These are phyloP conservation scores for Noctuana brunneofusca DNA, from an alignment of 2,888 invertebrate species.

Conservation along the genomic window DNA sequence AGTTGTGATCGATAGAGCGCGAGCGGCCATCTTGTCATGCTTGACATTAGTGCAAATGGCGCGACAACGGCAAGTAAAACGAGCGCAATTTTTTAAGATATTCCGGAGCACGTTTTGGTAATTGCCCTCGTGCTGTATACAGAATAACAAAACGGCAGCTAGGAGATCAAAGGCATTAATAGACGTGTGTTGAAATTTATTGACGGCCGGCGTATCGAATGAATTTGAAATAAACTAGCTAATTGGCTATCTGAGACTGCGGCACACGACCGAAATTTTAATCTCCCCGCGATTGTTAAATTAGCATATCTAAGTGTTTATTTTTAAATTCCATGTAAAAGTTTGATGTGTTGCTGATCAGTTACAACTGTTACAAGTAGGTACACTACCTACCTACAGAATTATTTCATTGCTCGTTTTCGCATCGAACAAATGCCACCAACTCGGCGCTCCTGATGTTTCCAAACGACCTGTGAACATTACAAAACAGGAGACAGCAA, in stretches of 20 bases:
- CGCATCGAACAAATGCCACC: slow-evolving; percentile 15
- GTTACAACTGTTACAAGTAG: too few species aligned
- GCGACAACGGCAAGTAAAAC: slow-evolving; percentile 44
- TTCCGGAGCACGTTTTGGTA: slow-evolving; percentile 73
- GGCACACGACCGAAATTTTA: slow-evolving; percentile 59
- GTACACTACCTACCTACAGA: too few species aligned
- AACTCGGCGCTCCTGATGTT: slow-evolving; percentile 3
- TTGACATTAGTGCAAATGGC: slow-evolving; percentile 56
- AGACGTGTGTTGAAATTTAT: slow-evolving; percentile 79
- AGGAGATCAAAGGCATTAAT: slow-evolving; percentile 79
- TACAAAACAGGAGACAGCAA: slow-evolving; percentile 15
- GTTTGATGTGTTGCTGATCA: neutral
- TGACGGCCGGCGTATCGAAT: slow-evolving; percentile 65
- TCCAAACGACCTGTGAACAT: slow-evolving; percentile 17
- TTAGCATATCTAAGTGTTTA: slow-evolving; percentile 41
- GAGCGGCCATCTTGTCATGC: slow-evolving; percentile 39
- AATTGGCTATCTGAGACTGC: slow-evolving; percentile 46
- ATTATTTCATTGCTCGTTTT: neutral
- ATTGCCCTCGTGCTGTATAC: slow-evolving; percentile 67
- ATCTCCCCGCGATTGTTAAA: slow-evolving; percentile 47
- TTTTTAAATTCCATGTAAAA: slow-evolving; percentile 44
- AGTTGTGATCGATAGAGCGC: slow-evolving; percentile 54
- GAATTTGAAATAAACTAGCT: slow-evolving; percentile 65
- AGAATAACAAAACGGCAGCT: slow-evolving; percentile 73
- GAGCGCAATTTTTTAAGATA: slow-evolving; percentile 68